A percentile compares a stretch with the other conserved stretches of the same genome.
These are phyloP conservation scores for Leptobrachium ailaonicum DNA, from an alignment of 2,113 vertebrate species.

Conservation along the genomic window DNA sequence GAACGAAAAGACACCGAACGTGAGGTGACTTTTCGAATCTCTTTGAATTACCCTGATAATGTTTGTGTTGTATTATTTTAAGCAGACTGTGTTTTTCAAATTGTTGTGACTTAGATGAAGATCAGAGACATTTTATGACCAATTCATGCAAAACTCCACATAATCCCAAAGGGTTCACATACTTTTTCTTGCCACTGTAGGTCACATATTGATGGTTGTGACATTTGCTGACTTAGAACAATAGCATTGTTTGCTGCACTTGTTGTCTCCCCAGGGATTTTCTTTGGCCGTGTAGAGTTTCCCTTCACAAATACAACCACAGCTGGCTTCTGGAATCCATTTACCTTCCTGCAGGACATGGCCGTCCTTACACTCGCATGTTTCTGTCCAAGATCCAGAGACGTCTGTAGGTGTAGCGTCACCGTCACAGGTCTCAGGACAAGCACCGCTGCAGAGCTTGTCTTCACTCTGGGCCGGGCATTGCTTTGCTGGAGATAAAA, in stretches of 20 bases:
- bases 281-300: slow-evolving; percentile 14
- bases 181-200: no score
- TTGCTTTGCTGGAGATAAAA: slow-evolving; percentile 53
- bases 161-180: no score
- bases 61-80: no score
- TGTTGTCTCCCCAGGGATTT: slow-evolving; percentile 53
- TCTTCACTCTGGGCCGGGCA: slow-evolving; percentile 65
- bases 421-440: slow-evolving; percentile 56
- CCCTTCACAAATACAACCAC: slow-evolving; percentile 54
- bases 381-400: slow-evolving; percentile 49
- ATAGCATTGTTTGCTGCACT: slow-evolving; percentile 48
- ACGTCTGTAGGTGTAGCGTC: slow-evolving; percentile 5
- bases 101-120: no score
- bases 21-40: no score
- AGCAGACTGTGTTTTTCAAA: no score
- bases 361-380: slow-evolving; percentile 51
- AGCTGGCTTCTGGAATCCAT: slow-evolving; percentile 49
- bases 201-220: no score
- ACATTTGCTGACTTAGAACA: no score
- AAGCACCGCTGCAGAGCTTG: slow-evolving; percentile 46
- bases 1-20: no score
- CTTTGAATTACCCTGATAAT: no score
- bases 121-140: no score
- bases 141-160: no score
- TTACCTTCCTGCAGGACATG: slow-evolving; percentile 54